Evolutionary conservation across 2,888 invertebrate genomes (phyloP).

Genomic region (Nemapogon koenigi): DNA sequence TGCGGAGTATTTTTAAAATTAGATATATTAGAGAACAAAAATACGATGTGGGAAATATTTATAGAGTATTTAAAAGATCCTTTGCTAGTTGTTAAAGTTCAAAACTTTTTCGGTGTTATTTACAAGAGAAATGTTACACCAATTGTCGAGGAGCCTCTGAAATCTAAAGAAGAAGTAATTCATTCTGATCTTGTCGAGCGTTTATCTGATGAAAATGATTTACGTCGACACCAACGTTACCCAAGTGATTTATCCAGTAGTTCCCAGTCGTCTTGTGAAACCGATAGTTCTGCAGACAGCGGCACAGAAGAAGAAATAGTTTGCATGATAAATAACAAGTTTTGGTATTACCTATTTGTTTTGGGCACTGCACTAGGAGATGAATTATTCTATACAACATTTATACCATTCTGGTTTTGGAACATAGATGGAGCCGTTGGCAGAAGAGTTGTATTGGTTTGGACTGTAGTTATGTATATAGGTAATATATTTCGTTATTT

Average conservation of each 20-base stretch:
- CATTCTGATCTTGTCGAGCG: conserved; percentile 32
- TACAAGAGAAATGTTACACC: conserved; percentile 33
- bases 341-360: conserved; percentile 85
- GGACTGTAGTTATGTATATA: conserved; percentile 85
- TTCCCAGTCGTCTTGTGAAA: conserved; percentile 44
- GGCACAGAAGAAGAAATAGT: conserved; percentile 36
- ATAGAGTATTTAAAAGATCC: conserved; percentile 79
- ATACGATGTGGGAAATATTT: conserved; percentile 46
- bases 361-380: conserved; percentile 89
- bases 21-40: too few relatives aligned
- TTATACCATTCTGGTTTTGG: conserved; percentile 95
- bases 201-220: conserved; percentile 28
- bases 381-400: conserved; percentile 89
- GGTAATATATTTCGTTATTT: conserved; percentile 60
- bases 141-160: not conserved
- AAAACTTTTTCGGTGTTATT: conserved; percentile 78
- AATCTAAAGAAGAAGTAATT: conserved; percentile 26
- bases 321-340: conserved; percentile 70
- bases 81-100: conserved; percentile 77
- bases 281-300: conserved; percentile 41
- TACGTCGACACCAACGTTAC: conserved; percentile 40
- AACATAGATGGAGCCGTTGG: conserved; percentile 90
- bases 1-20: too few relatives aligned
- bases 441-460: conserved; percentile 80
- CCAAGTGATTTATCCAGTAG: conserved; percentile 46